phyloP scores from a whole-genome alignment of 2,888 invertebrate species.

The Hypomecis atomaria region DNA sequence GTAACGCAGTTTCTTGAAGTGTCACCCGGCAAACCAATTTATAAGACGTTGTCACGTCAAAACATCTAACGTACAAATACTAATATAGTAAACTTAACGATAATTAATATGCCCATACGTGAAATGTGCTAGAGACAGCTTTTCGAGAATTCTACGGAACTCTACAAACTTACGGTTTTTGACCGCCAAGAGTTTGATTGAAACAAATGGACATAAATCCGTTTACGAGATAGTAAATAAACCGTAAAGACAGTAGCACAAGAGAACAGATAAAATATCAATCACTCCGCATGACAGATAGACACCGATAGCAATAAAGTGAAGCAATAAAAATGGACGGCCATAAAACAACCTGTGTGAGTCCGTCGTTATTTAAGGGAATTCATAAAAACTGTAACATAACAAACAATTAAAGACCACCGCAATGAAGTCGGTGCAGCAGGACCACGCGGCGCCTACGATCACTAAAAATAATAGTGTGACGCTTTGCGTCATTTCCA shows the following conservation, averaged over 20 bases:
- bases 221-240: constrained; percentile 43
- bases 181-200: constrained; percentile 7
- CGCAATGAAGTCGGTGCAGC: constrained; percentile 65
- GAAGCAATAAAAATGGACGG: constrained; percentile 58
- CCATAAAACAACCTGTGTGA: constrained; percentile 68
- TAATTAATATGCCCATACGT: neutral
- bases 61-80: too few relatives aligned
- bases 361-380: constrained; percentile 69
- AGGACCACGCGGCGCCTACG: constrained; percentile 69
- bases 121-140: neutral
- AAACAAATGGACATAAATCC: constrained; percentile 42
- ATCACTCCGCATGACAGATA: constrained; percentile 58
- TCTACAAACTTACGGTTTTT: too few relatives aligned
- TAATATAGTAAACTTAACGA: too few relatives aligned
- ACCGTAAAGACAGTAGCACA: constrained; percentile 43
- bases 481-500: constrained; percentile 11
- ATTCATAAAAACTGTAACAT: constrained; percentile 70
- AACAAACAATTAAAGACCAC: constrained; percentile 77
- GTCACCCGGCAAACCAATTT: too few relatives aligned
- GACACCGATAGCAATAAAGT: constrained; percentile 55
- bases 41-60: too few relatives aligned
- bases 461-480: constrained; percentile 62
- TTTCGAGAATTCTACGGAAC: too few relatives aligned
- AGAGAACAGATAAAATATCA: constrained; percentile 47
- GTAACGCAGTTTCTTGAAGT: too few relatives aligned